Evolutionary conservation across 2,888 invertebrate species (phyloP).

Genomic region (Junonia oenone): DNA sequence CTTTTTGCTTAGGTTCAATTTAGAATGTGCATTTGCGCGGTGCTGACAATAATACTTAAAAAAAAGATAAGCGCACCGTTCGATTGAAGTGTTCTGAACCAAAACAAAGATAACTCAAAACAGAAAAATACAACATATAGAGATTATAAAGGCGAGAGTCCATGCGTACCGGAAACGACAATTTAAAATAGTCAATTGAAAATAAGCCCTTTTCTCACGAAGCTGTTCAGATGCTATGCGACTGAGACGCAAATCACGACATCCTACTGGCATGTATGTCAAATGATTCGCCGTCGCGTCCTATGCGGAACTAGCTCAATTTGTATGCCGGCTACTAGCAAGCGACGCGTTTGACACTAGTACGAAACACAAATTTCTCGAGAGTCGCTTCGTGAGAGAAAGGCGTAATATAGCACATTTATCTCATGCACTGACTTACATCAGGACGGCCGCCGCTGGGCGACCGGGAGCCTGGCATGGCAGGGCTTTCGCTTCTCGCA

Average conservation of each 20-base stretch:
- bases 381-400: too few relatives aligned
- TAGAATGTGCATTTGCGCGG: neutral
- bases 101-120: neutral
- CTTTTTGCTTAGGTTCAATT: neutral
- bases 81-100: neutral
- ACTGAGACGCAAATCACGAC: too few relatives aligned
- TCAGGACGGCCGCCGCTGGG: slow-evolving; percentile 39
- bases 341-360: too few relatives aligned
- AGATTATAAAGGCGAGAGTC: neutral
- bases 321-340: too few relatives aligned
- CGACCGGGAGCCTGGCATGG: slow-evolving; percentile 37
- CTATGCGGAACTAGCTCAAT: too few relatives aligned
- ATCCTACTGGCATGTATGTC: too few relatives aligned
- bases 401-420: slow-evolving; percentile 1
- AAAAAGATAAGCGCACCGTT: neutral
- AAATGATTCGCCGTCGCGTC: too few relatives aligned
- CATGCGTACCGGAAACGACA: neutral
- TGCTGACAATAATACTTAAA: neutral
- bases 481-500: slow-evolving; percentile 27
- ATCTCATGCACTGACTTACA: slow-evolving; percentile 37
- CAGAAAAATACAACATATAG: neutral
- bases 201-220: too few relatives aligned
- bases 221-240: too few relatives aligned
- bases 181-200: too few relatives aligned
- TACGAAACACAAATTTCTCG: too few relatives aligned